Evolutionary conservation across 2,888 invertebrate species (phyloP), one percentile per base, ranked within the genome.

Genomic region (Nomada flava): DNA sequence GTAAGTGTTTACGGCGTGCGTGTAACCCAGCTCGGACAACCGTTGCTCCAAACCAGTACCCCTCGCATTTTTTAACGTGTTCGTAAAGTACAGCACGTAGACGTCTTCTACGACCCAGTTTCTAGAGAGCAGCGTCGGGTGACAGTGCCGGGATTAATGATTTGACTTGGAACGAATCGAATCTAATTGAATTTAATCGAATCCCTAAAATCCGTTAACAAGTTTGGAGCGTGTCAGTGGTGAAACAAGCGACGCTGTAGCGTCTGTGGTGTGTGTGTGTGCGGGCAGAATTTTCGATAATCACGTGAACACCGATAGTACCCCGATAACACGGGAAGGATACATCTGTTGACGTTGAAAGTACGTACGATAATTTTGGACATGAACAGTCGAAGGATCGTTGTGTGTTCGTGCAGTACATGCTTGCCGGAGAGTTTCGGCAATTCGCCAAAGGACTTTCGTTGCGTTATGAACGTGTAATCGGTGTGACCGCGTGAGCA

Each of bases 1-100:
- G 79, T 79, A 23, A 69, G 86, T 86, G 82, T 86, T 86, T 85
- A 82, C 82, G 29, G 78, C 63, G 82, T 73, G 62, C 65, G 70
- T 75, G 71, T 59, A 62, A 73, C 55, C 59, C 23, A 69, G 23
- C 20, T 57, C 10, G 77, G 20, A 50, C 63, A 60, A 77, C 76
- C 75, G 71, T 71, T 69, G 70, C 60, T 59, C 68, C 26, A 36
- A 72, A 52, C 67, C 76, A 64, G 70, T 71, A 62, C 59, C 13
- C 60, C 26, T 26, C 47, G 52, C 70, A 60, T 76, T 72, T 53
- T 75, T 9, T 53, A 59, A 72, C 63, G 67, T 36, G 20, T 64
- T 59, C 63, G 55, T 79, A 79, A 72, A 79, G 10, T n/a, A n/a
- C 36, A 55, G 50, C 47, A 53, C 55, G n/a, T 62, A 23, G 36